Evolutionary conservation across 2,113 vertebrate genomes (phyloP).

Genomic region (Regulus satrapa): DNA sequence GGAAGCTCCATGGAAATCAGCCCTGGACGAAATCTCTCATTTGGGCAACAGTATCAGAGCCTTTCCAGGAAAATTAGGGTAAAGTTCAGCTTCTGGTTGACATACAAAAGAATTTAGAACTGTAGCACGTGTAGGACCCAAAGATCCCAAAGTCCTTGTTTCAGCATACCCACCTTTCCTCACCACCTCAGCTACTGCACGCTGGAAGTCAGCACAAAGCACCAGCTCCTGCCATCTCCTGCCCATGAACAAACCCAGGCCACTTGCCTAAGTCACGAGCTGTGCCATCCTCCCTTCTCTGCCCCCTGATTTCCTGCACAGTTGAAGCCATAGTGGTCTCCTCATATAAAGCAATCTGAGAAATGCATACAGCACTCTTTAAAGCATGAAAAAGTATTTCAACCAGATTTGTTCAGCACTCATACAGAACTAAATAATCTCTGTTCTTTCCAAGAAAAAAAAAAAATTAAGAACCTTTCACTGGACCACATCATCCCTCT

Average conservation of each 20-base stretch:
- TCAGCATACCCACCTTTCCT: not conserved
- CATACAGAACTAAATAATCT: not conserved
- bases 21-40: not conserved
- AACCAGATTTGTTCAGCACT: not conserved
- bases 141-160: not conserved
- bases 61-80: not conserved
- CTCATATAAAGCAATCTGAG: not conserved
- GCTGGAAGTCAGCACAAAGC: not conserved
- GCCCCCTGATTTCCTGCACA: not conserved
- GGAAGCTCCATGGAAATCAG: not conserved
- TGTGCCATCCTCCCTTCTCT: not conserved
- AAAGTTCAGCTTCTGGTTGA: not conserved
- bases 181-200: not conserved
- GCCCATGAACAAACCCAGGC: not conserved
- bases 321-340: fast-evolving
- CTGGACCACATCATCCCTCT: not conserved
- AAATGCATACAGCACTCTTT: not conserved
- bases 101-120: not conserved
- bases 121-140: not conserved
- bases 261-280: not conserved
- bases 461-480: not conserved
- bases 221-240: not conserved
- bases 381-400: not conserved
- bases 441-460: not conserved
- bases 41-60: not conserved